Evolutionary conservation across 2,113 vertebrate genomes (phyloP).

Genomic region (Oncorhynchus nerka): DNA sequence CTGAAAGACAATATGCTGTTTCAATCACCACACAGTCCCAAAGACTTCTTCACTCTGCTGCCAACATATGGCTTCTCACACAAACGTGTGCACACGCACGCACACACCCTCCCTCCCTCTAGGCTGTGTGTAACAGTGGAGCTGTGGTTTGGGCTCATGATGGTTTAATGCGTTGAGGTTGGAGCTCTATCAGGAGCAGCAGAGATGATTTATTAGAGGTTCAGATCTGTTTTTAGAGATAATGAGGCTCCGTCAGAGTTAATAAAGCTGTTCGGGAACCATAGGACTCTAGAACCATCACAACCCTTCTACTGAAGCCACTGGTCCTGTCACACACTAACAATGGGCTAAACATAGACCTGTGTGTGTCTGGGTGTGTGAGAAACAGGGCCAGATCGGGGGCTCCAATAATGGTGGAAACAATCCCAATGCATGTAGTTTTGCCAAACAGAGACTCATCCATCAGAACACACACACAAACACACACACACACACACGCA

Average conservation of each 20-base stretch:
- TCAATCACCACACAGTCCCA: slow-evolving; percentile 72
- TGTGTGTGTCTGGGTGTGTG: not conserved
- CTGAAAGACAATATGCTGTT: slow-evolving; percentile 74
- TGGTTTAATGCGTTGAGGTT: slow-evolving; percentile 74
- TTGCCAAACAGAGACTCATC: slow-evolving; percentile 27
- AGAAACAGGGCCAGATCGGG: not conserved
- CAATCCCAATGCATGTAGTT: slow-evolving; percentile 3
- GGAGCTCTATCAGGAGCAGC: slow-evolving; percentile 70
- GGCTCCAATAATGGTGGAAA: slow-evolving; percentile 30
- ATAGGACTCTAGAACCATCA: slow-evolving; percentile 50
- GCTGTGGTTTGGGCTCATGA: slow-evolving; percentile 66
- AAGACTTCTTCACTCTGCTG: slow-evolving; percentile 61
- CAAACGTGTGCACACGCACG: slow-evolving; percentile 17
- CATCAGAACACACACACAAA: slow-evolving; percentile 15
- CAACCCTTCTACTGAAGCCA: slow-evolving; percentile 30
- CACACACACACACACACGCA: no score
- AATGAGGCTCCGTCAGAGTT: slow-evolving; percentile 72
- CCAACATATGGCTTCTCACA: slow-evolving; percentile 61
- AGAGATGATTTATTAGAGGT: slow-evolving; percentile 81
- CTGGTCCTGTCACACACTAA: slow-evolving; percentile 65
- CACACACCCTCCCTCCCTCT: slow-evolving; percentile 7
- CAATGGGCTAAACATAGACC: slow-evolving; percentile 58
- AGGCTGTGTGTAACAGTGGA: slow-evolving; percentile 49
- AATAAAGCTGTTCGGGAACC: slow-evolving; percentile 59
- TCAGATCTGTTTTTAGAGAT: slow-evolving; percentile 76